These are phyloP conservation scores for Conistra vaccinii DNA, from an alignment of 2,888 invertebrate genomes.

Conservation along the genomic window DNA sequence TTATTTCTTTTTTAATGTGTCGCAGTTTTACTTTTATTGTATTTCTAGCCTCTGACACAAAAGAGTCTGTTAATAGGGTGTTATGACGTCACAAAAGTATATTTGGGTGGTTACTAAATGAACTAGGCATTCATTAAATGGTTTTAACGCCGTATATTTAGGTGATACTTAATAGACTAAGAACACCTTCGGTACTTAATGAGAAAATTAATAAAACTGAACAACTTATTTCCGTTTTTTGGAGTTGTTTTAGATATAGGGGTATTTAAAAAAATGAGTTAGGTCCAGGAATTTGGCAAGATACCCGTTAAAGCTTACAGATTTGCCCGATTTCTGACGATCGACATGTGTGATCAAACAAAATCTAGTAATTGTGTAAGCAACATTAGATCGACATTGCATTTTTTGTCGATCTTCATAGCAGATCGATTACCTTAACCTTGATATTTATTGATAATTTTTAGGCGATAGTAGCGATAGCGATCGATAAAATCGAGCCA, in stretches of 20 bases:
- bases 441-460: background rate
- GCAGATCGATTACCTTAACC: background rate
- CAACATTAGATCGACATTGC: background rate
- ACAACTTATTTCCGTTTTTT: background rate
- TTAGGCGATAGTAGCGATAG: background rate
- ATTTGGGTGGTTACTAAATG: background rate
- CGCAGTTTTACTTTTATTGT: background rate
- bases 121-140: no score
- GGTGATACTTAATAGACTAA: background rate
- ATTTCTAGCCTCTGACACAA: constrained; percentile 1
- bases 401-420: background rate
- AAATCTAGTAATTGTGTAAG: background rate
- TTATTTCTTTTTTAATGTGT: constrained; percentile 13
- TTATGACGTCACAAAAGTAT: constrained; percentile 5
- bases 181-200: background rate
- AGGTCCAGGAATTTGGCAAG: background rate
- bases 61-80: background rate
- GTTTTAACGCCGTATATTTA: no score
- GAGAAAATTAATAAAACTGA: background rate
- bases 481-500: background rate
- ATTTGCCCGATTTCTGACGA: background rate
- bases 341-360: background rate
- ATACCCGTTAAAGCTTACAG: background rate
- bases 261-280: background rate
- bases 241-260: background rate